Evolutionary conservation across 2,888 invertebrate species (phyloP).

Genomic region (Drosophila barbarae): DNA sequence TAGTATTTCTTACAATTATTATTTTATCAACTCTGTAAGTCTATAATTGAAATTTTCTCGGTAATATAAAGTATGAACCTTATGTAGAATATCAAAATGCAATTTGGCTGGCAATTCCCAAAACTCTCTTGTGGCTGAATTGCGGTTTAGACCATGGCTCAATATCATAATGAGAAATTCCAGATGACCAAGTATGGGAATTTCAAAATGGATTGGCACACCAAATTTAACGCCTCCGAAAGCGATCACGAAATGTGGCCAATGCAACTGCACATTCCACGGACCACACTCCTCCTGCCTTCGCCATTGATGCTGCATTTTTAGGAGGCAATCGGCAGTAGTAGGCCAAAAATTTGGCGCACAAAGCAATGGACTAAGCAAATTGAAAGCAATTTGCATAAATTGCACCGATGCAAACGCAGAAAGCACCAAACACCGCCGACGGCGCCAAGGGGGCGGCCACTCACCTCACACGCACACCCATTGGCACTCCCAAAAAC

Average conservation of each 20-base stretch:
- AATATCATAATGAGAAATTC: constrained; percentile 10
- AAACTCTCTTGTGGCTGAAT: background rate
- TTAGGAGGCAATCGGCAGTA: constrained; percentile 37
- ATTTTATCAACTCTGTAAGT: no score
- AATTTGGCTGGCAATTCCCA: background rate
- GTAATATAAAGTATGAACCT: background rate
- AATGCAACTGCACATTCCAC: constrained; percentile 3
- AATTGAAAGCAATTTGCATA: constrained; percentile 73
- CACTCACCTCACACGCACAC: constrained; percentile 1
- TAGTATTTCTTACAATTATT: background rate
- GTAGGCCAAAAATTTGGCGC: constrained; percentile 39
- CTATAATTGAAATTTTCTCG: no score
- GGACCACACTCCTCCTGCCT: background rate
- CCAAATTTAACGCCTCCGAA: constrained; percentile 42
- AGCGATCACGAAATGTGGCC: constrained; percentile 40
- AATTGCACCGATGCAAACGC: constrained; percentile 51
- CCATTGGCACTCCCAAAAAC: constrained; percentile 4
- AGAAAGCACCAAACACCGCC: constrained; percentile 32
- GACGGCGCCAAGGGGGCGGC: constrained; percentile 20
- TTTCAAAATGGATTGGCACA: constrained; percentile 21
- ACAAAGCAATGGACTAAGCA: constrained; percentile 52
- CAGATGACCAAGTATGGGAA: background rate
- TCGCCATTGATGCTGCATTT: constrained; percentile 41
- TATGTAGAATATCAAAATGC: background rate
- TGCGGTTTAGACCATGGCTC: background rate